These are phyloP conservation scores for Zoroaster sp. DNA, from an alignment of 53 echinoderm and acorn worm species.

Conservation along the genomic window DNA sequence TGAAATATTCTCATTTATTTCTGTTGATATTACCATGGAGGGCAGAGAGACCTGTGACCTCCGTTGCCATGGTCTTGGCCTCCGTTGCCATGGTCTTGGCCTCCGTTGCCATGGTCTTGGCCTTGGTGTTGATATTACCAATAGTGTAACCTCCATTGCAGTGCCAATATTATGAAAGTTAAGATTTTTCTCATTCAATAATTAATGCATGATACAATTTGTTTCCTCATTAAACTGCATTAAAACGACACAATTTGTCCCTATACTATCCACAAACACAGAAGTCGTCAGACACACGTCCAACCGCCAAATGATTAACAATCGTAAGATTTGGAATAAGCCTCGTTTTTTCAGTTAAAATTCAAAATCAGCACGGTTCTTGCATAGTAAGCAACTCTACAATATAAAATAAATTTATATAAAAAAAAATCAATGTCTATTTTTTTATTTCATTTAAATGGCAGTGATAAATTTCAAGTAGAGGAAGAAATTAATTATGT, in stretches of 20 bases:
- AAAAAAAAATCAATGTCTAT: not conserved
- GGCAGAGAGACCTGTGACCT: too few relatives aligned
- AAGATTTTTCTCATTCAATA: not conserved
- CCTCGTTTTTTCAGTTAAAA: not conserved
- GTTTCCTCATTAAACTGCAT: not conserved
- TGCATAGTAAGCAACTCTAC: constrained; percentile 3
- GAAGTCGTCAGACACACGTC: not conserved
- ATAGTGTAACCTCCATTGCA: too few relatives aligned
- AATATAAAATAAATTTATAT: not conserved
- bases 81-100: too few relatives aligned
- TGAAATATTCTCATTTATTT: too few relatives aligned
- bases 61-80: too few relatives aligned
- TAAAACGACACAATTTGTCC: not conserved
- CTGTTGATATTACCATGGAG: too few relatives aligned
- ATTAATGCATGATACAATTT: not conserved
- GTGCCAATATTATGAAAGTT: too few relatives aligned
- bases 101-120: too few relatives aligned
- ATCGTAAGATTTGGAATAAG: not conserved
- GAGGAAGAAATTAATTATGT: not conserved
- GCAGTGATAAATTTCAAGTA: not conserved
- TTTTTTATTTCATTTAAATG: not conserved
- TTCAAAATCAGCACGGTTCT: not conserved
- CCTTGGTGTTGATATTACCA: too few relatives aligned
- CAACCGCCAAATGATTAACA: not conserved
- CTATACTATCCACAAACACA: not conserved